These are phyloP conservation scores for Laticauda laticaudata DNA, from an alignment of 2,113 vertebrate species.

Conservation along the genomic window DNA sequence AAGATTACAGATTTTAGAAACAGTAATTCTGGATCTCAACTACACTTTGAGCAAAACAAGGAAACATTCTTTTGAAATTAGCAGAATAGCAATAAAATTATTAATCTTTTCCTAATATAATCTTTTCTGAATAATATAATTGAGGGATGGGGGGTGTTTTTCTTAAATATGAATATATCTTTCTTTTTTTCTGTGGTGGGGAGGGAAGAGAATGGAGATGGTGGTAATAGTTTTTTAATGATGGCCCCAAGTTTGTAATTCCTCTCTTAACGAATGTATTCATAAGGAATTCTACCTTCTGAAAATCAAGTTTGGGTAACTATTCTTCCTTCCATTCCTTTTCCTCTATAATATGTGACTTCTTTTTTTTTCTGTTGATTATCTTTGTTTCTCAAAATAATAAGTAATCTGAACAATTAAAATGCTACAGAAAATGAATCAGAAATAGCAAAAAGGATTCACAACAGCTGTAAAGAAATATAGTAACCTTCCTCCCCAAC, in stretches of 20 bases:
- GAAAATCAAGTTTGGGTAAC: background rate
- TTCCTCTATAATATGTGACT: background rate
- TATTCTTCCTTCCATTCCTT: background rate
- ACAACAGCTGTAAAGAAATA: background rate
- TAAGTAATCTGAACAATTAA: background rate
- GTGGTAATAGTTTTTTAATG: background rate
- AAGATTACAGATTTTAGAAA: background rate
- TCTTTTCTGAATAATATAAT: background rate
- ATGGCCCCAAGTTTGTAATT: background rate
- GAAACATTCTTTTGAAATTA: slow-evolving; percentile 22
- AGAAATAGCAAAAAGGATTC: background rate
- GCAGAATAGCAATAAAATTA: slow-evolving; percentile 20
- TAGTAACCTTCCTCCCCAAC: background rate
- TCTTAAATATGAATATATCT: background rate
- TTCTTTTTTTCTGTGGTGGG: background rate
- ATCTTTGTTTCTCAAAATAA: background rate
- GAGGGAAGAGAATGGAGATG: background rate
- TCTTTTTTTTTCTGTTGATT: background rate
- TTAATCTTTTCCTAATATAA: background rate
- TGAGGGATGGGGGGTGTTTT: background rate
- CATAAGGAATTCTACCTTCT: background rate
- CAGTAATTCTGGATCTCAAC: background rate
- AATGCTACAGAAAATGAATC: background rate
- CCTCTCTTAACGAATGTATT: background rate
- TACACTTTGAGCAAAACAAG: background rate